A percentile compares a stretch with the other conserved stretches of the same genome.
phyloP scores from a whole-genome alignment of 1,140 invertebrate species.

The Pantala flavescens region DNA sequence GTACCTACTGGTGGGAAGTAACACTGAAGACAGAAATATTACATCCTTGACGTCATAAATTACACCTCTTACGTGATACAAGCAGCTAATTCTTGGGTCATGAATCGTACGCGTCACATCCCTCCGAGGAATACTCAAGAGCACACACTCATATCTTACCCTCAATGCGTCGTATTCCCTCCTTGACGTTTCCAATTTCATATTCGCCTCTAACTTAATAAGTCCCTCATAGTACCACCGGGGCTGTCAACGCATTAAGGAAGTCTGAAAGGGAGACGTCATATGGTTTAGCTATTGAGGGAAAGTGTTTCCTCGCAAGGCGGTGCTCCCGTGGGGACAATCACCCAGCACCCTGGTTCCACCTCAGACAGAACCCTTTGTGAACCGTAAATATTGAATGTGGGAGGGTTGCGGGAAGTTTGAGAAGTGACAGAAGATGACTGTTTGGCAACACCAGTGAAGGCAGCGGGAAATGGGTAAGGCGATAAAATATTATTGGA shows the following conservation, averaged over 20 bases:
- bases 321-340: background rate
- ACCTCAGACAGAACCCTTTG: slow-evolving; percentile 1
- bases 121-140: background rate
- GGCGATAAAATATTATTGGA: too few relatives aligned
- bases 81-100: too few relatives aligned
- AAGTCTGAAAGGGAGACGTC: background rate
- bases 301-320: background rate
- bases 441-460: background rate
- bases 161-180: background rate
- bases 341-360: background rate
- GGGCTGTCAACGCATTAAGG: background rate
- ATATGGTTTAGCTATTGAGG: background rate
- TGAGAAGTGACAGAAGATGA: background rate
- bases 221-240: background rate
- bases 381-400: slow-evolving; percentile 10
- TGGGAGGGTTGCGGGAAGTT: background rate
- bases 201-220: slow-evolving; percentile 6
- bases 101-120: background rate
- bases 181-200: background rate
- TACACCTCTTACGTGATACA: too few relatives aligned
- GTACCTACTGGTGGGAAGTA: too few relatives aligned
- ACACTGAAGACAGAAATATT: too few relatives aligned
- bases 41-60: too few relatives aligned
- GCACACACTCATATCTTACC: background rate
- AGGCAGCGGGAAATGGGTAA: background rate